Conservation (phyloP, 2,113 vertebrate genomes). For the Cyprinus carpio region DNA sequence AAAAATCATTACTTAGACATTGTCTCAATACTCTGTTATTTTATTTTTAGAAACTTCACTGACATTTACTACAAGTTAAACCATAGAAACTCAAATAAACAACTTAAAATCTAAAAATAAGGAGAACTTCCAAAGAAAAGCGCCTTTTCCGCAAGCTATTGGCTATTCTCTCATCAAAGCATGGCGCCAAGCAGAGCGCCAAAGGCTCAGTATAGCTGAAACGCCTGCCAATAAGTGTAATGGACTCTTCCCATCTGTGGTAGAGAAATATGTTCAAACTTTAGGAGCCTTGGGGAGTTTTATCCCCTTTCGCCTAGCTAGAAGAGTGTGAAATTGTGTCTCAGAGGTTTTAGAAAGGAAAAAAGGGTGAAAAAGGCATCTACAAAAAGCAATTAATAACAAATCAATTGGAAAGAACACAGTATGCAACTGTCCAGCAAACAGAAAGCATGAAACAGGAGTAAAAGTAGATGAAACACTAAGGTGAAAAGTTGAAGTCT, state of each 20-base stretch:
- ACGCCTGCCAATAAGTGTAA: not conserved
- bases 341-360: slow-evolving; percentile 7
- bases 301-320: not conserved
- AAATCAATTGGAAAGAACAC: slow-evolving; percentile 4
- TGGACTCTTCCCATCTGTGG: not conserved
- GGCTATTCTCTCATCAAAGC: not conserved
- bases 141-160: not conserved
- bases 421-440: not conserved
- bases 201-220: not conserved
- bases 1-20: not conserved
- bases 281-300: slow-evolving; percentile 12
- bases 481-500: slow-evolving; percentile 4
- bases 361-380: not conserved
- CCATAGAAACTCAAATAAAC: not conserved
- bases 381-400: slow-evolving; percentile 44
- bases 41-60: not conserved
- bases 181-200: not conserved
- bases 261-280: slow-evolving; percentile 23
- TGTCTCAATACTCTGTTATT: not conserved
- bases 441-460: not conserved
- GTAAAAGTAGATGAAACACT: not conserved
- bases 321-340: slow-evolving; percentile 36
- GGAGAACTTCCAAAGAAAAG: not conserved
- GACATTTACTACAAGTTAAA: not conserved
- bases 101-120: not conserved